These are phyloP conservation scores for Sericinus montela DNA, from an alignment of 2,888 invertebrate genomes.

Conservation along the genomic window DNA sequence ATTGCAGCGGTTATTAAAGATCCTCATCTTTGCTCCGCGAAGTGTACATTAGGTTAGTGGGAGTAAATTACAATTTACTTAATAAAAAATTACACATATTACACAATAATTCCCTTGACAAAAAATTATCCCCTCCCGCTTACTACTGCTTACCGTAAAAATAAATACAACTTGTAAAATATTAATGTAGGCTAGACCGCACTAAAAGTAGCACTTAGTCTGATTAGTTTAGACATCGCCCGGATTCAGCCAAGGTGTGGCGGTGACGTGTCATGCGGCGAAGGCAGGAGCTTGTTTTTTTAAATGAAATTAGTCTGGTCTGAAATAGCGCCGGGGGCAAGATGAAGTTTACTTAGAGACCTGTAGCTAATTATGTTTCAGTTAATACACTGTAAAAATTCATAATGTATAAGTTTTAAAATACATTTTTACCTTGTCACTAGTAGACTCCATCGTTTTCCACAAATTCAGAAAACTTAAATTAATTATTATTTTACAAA, in stretches of 20 bases:
- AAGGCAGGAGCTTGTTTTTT: slow-evolving; percentile 3
- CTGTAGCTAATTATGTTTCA: no score
- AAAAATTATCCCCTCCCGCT: not conserved
- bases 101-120: not conserved
- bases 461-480: not conserved
- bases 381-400: no score
- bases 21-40: no score
- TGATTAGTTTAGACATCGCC: slow-evolving; percentile 26
- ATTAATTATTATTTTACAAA: not conserved
- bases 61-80: no score
- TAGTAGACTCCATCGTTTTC: not conserved
- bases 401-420: no score
- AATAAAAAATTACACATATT: no score
- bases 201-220: slow-evolving; percentile 27
- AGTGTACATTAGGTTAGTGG: no score
- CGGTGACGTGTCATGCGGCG: not conserved
- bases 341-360: no score
- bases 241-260: slow-evolving; percentile 29
- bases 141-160: no score
- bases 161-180: no score
- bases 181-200: slow-evolving; percentile 4
- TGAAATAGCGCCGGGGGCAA: no score
- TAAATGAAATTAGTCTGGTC: not conserved
- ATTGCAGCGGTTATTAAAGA: no score
- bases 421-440: not conserved